A percentile compares a stretch with the other conserved stretches of the same genome.
Conservation (phyloP, 2,113 vertebrate species). For the Mus pahari region DNA sequence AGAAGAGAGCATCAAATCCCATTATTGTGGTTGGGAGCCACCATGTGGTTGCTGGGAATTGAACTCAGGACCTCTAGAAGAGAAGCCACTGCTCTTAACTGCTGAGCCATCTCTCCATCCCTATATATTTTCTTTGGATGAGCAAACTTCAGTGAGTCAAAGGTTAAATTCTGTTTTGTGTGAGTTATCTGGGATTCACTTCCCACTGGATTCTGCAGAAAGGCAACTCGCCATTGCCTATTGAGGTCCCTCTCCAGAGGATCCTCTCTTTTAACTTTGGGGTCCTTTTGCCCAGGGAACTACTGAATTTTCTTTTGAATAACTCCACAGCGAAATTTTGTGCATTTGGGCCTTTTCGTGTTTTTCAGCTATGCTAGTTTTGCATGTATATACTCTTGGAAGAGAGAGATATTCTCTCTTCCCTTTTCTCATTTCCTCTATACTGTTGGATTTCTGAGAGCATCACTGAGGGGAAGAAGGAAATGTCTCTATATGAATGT, state of each 20-base stretch:
- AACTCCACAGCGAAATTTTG: background rate
- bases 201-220: background rate
- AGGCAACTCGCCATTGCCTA: background rate
- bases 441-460: background rate
- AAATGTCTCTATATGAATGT: background rate
- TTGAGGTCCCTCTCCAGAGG: background rate
- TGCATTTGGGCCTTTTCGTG: background rate
- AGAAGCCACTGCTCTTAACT: no score
- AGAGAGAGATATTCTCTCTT: no score
- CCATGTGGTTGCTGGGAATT: no score
- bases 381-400: background rate
- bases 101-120: no score
- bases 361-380: background rate
- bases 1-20: no score
- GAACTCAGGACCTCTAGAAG: no score
- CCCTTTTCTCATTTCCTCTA: background rate
- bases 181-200: background rate
- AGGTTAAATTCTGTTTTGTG: accelerated
- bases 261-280: background rate
- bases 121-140: background rate
- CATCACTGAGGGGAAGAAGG: background rate
- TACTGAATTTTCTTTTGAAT: background rate
- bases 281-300: background rate
- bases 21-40: no score
- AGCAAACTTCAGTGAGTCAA: background rate